Conservation (phyloP, 2,797 vertebrate genomes). For the Arnoldichthys spilopterus region DNA sequence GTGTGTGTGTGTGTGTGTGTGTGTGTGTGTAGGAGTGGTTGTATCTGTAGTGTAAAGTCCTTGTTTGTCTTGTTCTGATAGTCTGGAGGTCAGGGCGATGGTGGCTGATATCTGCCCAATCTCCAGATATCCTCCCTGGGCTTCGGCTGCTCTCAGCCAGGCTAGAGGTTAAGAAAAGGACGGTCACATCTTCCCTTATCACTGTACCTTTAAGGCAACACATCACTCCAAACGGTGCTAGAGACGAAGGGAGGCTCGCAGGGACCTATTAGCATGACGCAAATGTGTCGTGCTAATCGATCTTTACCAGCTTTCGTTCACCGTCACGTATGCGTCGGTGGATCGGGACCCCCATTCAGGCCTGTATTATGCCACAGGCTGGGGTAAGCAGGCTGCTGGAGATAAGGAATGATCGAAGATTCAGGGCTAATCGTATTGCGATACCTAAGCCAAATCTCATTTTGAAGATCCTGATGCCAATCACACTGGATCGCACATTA, state of each 20-base stretch:
- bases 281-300: not conserved
- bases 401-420: slow-evolving; percentile 8
- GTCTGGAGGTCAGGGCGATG: slow-evolving; percentile 14
- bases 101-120: slow-evolving; percentile 31
- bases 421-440: slow-evolving; percentile 3
- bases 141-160: slow-evolving; percentile 3
- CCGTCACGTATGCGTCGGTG: not conserved
- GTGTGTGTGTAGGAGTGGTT: not conserved
- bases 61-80: slow-evolving; percentile 22
- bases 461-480: not conserved
- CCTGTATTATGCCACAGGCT: not conserved
- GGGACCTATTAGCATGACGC: not conserved
- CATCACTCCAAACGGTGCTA: not conserved
- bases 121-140: slow-evolving; percentile 24
- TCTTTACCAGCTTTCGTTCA: not conserved
- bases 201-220: not conserved
- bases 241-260: not conserved
- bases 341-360: not conserved
- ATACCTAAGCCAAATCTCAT: slow-evolving; percentile 11
- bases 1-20: slow-evolving; percentile 19
- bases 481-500: not conserved
- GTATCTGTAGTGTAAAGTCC: slow-evolving; percentile 1
- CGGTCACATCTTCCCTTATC: not conserved
- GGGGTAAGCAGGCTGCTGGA: not conserved
- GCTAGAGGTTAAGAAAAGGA: slow-evolving; percentile 34